Evolutionary conservation across 1,140 invertebrate genomes (phyloP), one percentile per base, ranked within the genome.

Genomic region (Hycleus cichorii): DNA sequence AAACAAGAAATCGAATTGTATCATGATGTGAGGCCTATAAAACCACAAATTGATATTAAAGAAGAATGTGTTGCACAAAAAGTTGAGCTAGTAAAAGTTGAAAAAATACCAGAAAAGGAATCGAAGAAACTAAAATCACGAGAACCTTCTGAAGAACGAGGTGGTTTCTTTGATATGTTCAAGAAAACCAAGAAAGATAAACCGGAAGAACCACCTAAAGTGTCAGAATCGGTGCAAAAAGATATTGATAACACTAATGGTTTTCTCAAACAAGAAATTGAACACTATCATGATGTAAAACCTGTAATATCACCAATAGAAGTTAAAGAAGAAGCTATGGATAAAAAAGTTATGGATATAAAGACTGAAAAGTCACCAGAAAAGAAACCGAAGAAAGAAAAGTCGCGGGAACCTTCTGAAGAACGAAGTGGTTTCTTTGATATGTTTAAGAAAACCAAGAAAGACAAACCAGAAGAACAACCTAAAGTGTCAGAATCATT

Each of bases 261-360:
- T n/a, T 66, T 66, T 38, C 50, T 66, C 25, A 44, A 58, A 43
- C 8, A 46, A 12, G 64, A 66, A 56, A 32, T 62, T 8, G 49
- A 53, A 25, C 58, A 55, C 38, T 53, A 53, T 46, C 42, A 53
- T 4, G 51, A 53, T 39, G 51, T 53, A 9, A 53, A 53, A 46
- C 51, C 51, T 3, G 43, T 3, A 7, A 42, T 44, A n/a, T 44
- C 38, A 51, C 53, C 59, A n/a, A 38, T 9, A 32, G 7, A 5
- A 32, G 4, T 32, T 32, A 32, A 32, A 32, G 7, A 32, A 32
- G 32, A 32, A 7, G 1, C 1, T 3, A 32, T 32, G 3, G 32
- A 5, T 32, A 7, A 32, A 32, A 32, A 5, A 32, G 38, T 39
- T 39, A 4, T 48, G 26, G 42, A 58, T 2, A 26, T 7, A 58